Evolutionary conservation across 1,140 invertebrate species (phyloP), one percentile per base, ranked within the genome.

Genomic region (Aphaenogaster ashmeadi): DNA sequence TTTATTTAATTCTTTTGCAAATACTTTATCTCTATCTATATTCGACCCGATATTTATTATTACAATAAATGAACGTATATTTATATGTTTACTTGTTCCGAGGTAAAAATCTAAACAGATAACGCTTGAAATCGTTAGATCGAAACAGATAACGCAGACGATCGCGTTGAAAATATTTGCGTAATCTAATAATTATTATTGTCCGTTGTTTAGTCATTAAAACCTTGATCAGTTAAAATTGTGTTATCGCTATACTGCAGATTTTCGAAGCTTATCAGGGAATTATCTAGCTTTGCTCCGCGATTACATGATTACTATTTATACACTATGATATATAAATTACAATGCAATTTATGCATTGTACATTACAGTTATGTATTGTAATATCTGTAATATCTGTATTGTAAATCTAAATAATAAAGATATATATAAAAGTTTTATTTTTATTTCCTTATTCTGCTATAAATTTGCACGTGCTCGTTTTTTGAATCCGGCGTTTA

Each of bases 341-440:
- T 21, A 27, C 21, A 58, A 58, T 58, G 7, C 18, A 56, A 56
- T 56, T 62, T 41, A 66, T n/a, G 8, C 38, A n/a, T 62, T 41
- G 38, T n/a, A 15, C 38, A n/a, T 60, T 33, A 13, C 11, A 33
- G 9, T 60, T 1, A 60, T 27, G 4, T 4, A 60, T 72, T 72
- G 15, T 33, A 50, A 52, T 50, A 47, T 44, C n/a, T n/a, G n/a
- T n/a, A n/a, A n/a, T n/a, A n/a, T n/a, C n/a, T n/a, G n/a, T n/a
- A n/a, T n/a, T n/a, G n/a, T n/a, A n/a, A n/a, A n/a, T n/a, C 33
- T 18, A 72, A 72, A 52, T 72, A 72, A 52, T 52, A 47, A 7
- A 64, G 7, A 36, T 64, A 27, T 27, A 52, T 3, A 60, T 27
- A 27, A 44, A 71, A 54, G 15, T 74, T 18, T 21, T 9, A 52